These are phyloP conservation scores for Ceyx margarethae DNA, from an alignment of 2,113 vertebrate genomes.

Conservation along the genomic window DNA sequence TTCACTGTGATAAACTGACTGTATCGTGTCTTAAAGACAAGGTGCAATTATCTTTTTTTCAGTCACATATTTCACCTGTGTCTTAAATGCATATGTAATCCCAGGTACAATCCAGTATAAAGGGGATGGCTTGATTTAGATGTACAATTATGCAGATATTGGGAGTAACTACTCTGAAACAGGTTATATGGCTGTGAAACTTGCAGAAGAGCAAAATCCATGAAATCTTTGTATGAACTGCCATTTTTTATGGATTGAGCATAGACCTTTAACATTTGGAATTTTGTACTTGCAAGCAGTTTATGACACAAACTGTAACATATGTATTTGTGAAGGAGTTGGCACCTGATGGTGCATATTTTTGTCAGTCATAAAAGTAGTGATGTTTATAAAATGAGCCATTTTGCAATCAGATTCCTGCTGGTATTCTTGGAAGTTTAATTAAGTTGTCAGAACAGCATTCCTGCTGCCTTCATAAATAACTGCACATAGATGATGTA, in stretches of 20 bases:
- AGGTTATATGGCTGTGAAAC: background rate
- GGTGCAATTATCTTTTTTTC: conserved; percentile 9
- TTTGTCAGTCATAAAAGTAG: conserved; percentile 44
- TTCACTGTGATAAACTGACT: background rate
- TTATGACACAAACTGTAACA: background rate
- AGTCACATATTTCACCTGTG: conserved; percentile 13
- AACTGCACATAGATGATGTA: conserved; percentile 43
- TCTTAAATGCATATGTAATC: background rate
- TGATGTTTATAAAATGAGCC: conserved; percentile 54
- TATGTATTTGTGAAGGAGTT: conserved; percentile 37
- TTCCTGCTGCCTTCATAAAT: conserved; percentile 47
- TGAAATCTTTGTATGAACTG: background rate
- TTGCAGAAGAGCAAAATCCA: background rate
- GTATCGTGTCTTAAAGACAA: background rate
- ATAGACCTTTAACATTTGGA: background rate
- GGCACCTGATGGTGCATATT: conserved; percentile 25
- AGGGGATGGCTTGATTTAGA: background rate
- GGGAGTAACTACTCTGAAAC: background rate
- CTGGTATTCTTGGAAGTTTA: conserved; percentile 60
- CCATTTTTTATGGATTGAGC: background rate
- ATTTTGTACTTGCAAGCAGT: conserved; percentile 10
- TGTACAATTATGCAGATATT: background rate
- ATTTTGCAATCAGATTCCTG: conserved; percentile 54
- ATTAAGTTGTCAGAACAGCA: conserved; percentile 42
- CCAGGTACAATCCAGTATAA: background rate